Evolutionary conservation across 2,113 vertebrate species (phyloP).

Genomic region (Piaya cayana): DNA sequence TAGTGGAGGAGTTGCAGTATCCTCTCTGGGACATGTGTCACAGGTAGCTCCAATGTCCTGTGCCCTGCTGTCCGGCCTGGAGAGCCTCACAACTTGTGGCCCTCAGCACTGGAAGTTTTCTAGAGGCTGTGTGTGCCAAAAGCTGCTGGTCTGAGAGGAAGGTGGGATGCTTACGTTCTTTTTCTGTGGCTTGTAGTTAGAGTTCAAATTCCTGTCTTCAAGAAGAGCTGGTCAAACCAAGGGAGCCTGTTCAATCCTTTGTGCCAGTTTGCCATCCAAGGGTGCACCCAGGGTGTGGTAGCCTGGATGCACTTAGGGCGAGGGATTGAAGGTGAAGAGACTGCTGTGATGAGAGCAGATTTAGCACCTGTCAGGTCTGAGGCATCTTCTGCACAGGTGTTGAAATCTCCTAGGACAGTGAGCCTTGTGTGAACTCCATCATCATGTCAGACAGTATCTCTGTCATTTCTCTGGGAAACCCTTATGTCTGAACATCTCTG

Average conservation of each 20-base stretch:
- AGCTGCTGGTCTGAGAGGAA: background rate
- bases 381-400: background rate
- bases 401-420: slow-evolving; percentile 23
- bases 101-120: background rate
- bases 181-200: background rate
- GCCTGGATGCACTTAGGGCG: background rate
- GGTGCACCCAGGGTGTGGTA: background rate
- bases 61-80: background rate
- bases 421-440: slow-evolving; percentile 10
- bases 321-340: background rate
- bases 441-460: slow-evolving; percentile 16
- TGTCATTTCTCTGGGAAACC: background rate
- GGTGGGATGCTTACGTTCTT: background rate
- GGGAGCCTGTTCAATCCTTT: background rate
- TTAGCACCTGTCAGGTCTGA: slow-evolving; percentile 46
- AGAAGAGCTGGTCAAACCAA: background rate
- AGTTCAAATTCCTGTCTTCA: background rate
- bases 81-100: background rate
- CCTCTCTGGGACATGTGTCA: fast-evolving
- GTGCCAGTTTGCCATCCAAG: background rate
- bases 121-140: background rate
- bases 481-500: background rate
- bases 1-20: background rate
- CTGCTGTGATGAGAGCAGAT: background rate
- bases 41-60: background rate